A percentile compares a stretch with the other conserved stretches of the same genome.
These are phyloP conservation scores for Camelus bactrianus DNA, from an alignment of 2,113 vertebrate species.

Conservation along the genomic window DNA sequence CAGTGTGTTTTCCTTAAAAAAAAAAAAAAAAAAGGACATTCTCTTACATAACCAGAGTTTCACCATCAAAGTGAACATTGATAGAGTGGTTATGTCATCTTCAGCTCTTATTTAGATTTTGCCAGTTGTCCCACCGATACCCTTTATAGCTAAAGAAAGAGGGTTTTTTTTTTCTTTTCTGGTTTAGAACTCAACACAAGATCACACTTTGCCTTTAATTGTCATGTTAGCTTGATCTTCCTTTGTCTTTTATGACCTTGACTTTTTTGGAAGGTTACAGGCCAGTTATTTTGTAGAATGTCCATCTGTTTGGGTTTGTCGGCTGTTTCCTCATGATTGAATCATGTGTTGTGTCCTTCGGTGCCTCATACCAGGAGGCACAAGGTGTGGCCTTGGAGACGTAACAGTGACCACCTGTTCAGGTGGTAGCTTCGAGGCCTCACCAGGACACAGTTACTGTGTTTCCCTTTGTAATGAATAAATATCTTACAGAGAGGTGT, in stretches of 20 bases:
- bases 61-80: neutral
- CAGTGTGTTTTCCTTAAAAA: neutral
- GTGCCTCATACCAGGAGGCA: neutral
- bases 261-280: neutral
- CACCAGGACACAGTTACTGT: neutral
- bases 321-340: neutral
- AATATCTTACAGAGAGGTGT: neutral
- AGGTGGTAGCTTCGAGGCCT: neutral
- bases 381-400: too few relatives aligned
- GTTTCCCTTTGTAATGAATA: neutral
- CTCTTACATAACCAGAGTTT: neutral
- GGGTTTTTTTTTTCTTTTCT: neutral
- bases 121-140: neutral
- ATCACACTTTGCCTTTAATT: neutral
- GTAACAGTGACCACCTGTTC: neutral
- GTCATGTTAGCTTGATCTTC: neutral
- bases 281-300: neutral
- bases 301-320: neutral
- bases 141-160: neutral
- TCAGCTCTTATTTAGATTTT: neutral
- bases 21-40: neutral
- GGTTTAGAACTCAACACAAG: neutral
- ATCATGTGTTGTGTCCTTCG: fast-evolving
- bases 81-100: neutral
- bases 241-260: constrained; percentile 6